These are phyloP conservation scores for Melanotus villosus DNA, from an alignment of 2,888 invertebrate species.

Conservation along the genomic window DNA sequence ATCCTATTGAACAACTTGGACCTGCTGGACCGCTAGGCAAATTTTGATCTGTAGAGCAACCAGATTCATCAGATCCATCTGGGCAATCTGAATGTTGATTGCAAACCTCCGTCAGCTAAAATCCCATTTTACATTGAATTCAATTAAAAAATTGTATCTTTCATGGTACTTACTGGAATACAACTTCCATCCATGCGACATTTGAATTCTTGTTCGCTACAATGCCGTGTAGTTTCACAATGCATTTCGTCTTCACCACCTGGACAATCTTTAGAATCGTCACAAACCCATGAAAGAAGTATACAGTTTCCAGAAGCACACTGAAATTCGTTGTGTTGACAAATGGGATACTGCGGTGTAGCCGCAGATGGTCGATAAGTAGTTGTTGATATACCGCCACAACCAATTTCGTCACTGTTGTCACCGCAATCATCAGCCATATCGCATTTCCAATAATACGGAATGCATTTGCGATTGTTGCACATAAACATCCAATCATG, in stretches of 20 bases:
- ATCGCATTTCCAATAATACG: constrained; percentile 88
- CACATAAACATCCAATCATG: constrained; percentile 87
- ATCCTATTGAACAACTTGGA: constrained; percentile 69
- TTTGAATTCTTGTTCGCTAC: constrained; percentile 70
- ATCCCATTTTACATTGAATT: constrained; percentile 34
- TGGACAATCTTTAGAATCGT: constrained; percentile 73
- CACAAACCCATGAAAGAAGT: constrained; percentile 75
- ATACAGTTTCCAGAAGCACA: constrained; percentile 75
- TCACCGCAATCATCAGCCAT: constrained; percentile 83
- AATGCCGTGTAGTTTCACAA: constrained; percentile 58
- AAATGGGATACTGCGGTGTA: constrained; percentile 61
- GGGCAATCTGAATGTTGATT: constrained; percentile 72
- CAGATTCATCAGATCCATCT: constrained; percentile 72
- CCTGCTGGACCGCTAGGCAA: constrained; percentile 64
- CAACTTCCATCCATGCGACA: constrained; percentile 78
- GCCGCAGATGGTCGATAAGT: constrained; percentile 52
- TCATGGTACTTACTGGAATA: constrained; percentile 68
- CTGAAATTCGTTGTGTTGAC: constrained; percentile 72
- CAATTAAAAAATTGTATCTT: constrained; percentile 15
- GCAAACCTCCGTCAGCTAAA: constrained; percentile 67
- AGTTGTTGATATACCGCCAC: constrained; percentile 41
- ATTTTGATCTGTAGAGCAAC: constrained; percentile 59
- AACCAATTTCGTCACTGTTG: constrained; percentile 79
- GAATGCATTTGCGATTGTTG: constrained; percentile 78
- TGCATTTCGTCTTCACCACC: constrained; percentile 75